These are phyloP conservation scores for Drosophila kikkawai DNA, from an alignment of 1,140 invertebrate species.

Conservation along the genomic window DNA sequence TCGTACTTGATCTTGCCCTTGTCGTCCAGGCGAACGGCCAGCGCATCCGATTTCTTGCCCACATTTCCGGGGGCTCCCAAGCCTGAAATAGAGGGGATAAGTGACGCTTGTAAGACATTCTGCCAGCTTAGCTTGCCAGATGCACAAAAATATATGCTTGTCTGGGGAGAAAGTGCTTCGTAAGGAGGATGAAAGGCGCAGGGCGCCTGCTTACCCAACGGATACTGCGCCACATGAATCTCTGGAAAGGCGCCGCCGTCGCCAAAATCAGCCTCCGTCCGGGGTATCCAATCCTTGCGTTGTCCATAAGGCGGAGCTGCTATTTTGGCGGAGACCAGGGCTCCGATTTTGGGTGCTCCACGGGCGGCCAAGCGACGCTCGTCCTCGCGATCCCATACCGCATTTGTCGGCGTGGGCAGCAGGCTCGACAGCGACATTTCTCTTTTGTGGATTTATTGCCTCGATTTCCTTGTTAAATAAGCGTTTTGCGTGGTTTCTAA, in stretches of 20 bases:
- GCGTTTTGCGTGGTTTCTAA: not conserved
- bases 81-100: constrained; percentile 80
- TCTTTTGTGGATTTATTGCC: constrained; percentile 3
- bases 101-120: not conserved
- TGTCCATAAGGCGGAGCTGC: constrained; percentile 98
- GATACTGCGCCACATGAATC: constrained; percentile 98
- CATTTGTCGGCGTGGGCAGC: constrained; percentile 93
- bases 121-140: not conserved
- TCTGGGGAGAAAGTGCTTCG: not conserved
- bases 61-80: constrained; percentile 92
- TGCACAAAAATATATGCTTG: not conserved
- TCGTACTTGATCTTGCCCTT: constrained; percentile 99
- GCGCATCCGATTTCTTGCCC: constrained; percentile 90
- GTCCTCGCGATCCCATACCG: constrained; percentile 95
- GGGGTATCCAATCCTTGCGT: constrained; percentile 97
- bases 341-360: constrained; percentile 87
- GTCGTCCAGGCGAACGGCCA: constrained; percentile 97
- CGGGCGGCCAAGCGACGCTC: constrained; percentile 88
- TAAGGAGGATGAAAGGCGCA: not conserved
- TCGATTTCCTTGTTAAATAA: not conserved
- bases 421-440: constrained; percentile 87
- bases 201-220: constrained; percentile 88
- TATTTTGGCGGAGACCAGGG: constrained; percentile 92
- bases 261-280: constrained; percentile 93
- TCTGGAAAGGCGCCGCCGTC: constrained; percentile 99